Evolutionary conservation across 2,113 vertebrate genomes (phyloP).

Genomic region (Rhagologus leucostigma): DNA sequence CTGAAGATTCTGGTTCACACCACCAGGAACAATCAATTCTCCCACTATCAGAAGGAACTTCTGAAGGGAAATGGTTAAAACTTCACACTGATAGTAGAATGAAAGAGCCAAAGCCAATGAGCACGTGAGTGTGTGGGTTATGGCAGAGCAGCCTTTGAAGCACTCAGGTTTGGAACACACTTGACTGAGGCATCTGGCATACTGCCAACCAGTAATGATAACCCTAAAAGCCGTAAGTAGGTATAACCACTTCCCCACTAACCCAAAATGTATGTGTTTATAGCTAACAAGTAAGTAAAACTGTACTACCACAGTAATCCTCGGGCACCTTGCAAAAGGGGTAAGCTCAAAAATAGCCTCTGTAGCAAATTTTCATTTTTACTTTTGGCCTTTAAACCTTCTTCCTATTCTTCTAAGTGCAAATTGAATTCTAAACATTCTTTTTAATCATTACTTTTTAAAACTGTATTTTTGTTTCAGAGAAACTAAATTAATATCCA

Average conservation of each 20-base stretch:
- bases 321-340: neutral
- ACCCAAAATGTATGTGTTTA: neutral
- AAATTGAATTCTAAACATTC: neutral
- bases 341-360: neutral
- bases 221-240: neutral
- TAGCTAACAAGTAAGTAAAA: neutral
- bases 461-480: neutral
- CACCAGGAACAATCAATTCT: neutral
- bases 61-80: neutral
- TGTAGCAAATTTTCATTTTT: neutral
- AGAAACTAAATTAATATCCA: neutral
- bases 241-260: neutral
- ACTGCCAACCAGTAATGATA: neutral
- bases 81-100: neutral
- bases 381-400: neutral
- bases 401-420: neutral
- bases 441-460: neutral
- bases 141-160: neutral
- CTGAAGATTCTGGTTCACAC: neutral
- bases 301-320: neutral
- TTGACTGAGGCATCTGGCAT: neutral
- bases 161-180: neutral
- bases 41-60: neutral
- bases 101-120: neutral
- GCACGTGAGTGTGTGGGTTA: neutral